Evolutionary conservation across 2,797 vertebrate species (phyloP), one percentile per base, ranked within the genome.

Genomic region (Microhierax caerulescens): DNA sequence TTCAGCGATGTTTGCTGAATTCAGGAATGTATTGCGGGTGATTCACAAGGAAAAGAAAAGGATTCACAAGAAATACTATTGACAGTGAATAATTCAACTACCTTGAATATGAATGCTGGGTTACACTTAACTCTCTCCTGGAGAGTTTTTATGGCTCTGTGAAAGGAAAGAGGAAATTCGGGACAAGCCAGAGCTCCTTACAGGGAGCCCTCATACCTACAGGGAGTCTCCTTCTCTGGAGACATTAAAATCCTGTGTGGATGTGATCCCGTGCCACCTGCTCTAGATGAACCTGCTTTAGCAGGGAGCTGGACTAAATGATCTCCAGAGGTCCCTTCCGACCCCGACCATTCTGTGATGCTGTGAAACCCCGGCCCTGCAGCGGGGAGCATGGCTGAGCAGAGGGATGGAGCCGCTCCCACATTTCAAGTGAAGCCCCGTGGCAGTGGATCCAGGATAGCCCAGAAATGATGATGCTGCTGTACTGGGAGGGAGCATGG

Each of bases 41-140:
- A 94, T 93, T 96, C 93, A 93, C 60, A 27, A 64, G 87, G 76
- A 79, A 70, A 94, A 93, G 78, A 83, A 86, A 91, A 84, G 76
- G 54, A 70, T 48, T 90, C 32, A 20, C 50, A 83, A 96, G 86
- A 90, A 97, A 95, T 85, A 75, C 88, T 89, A 32, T 92, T 93
- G 90, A 91, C 95, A 96, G 93, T 96, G 95, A 97, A 97, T 97
- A 96, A 97, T 97, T 94, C 97, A 88, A 4, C 88, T 47, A 39
- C 81, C 86, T 89, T 96, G 94, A 96, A 95, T 96, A 77, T 65
- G 91, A 94, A 97, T 96, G 93, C 90, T 77, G 69, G 65, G 48
- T 69, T 96, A 82, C 92, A 83, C 88, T 93, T 92, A 80, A 74
- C 41, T 93, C 67, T 60, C 90, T 89, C 93, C 91, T 77, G 78